Conservation (phyloP, 1,140 invertebrate genomes). For the Ladona fulva region DNA sequence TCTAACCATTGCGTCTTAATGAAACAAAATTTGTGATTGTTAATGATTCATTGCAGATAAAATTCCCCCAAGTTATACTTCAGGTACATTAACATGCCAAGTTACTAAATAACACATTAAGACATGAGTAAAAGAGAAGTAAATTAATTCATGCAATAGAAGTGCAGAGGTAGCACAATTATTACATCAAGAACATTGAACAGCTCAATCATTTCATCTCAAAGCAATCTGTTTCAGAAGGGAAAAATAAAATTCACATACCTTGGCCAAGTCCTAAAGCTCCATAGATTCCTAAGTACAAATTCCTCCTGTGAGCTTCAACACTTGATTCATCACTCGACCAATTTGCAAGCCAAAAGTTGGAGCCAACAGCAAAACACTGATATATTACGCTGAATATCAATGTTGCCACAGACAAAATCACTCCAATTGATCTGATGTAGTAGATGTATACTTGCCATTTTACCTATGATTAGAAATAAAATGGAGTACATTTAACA, state of each 20-base stretch:
- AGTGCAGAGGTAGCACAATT: background rate
- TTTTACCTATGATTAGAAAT: slow-evolving; percentile 21
- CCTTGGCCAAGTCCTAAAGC: slow-evolving; percentile 35
- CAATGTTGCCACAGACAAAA: slow-evolving; percentile 12
- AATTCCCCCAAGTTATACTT: background rate
- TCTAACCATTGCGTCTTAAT: too few species aligned
- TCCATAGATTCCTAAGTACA: slow-evolving; percentile 38
- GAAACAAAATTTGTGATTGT: too few species aligned
- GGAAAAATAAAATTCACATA: slow-evolving; percentile 24
- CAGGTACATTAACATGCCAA: background rate
- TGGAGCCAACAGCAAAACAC: slow-evolving; percentile 24
- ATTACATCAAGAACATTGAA: background rate
- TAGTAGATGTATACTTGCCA: slow-evolving; percentile 23
- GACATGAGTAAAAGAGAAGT: background rate
- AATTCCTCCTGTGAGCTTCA: slow-evolving; percentile 28
- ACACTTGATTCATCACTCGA: slow-evolving; percentile 17
- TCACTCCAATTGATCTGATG: slow-evolving; percentile 18
- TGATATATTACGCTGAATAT: slow-evolving; percentile 20
- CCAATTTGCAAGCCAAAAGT: slow-evolving; percentile 26
- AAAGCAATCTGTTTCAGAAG: background rate
- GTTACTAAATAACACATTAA: background rate
- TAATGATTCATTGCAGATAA: too few species aligned
- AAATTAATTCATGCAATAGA: background rate
- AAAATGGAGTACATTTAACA: too few species aligned
- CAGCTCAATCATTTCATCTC: background rate